Evolutionary conservation across 2,113 vertebrate genomes (phyloP).

Genomic region (Deroptyus accipitrinus): DNA sequence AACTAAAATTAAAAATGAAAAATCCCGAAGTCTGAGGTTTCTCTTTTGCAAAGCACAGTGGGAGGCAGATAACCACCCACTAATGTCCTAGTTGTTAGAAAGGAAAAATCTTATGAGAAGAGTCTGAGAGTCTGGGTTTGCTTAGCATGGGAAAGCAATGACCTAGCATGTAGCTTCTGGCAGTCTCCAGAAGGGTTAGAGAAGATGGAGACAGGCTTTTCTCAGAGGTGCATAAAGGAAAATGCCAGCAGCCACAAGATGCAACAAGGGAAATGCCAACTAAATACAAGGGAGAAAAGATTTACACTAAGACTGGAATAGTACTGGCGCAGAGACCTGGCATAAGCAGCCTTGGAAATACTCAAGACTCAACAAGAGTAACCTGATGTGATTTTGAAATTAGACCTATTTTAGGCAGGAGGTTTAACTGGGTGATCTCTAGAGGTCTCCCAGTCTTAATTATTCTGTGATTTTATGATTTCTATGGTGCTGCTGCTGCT

Average conservation of each 20-base stretch:
- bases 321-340: neutral
- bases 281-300: neutral
- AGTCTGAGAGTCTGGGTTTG: neutral
- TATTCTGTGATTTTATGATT: neutral
- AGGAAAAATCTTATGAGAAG: neutral
- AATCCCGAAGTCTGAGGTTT: neutral
- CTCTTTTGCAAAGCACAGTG: neutral
- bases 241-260: neutral
- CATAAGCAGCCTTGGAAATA: neutral
- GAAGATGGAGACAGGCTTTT: neutral
- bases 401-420: neutral
- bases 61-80: neutral
- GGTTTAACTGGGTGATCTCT: neutral
- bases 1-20: neutral
- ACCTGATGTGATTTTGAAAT: neutral
- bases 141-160: neutral
- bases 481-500: neutral
- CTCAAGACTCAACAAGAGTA: neutral
- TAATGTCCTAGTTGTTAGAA: neutral
- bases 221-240: neutral
- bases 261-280: neutral
- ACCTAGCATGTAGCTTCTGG: neutral
- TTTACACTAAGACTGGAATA: neutral
- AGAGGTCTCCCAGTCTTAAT: constrained; percentile 15
- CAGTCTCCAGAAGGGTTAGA: neutral